phyloP scores from a whole-genome alignment of 1,140 invertebrate species.

The Scaptomyza pallida region DNA sequence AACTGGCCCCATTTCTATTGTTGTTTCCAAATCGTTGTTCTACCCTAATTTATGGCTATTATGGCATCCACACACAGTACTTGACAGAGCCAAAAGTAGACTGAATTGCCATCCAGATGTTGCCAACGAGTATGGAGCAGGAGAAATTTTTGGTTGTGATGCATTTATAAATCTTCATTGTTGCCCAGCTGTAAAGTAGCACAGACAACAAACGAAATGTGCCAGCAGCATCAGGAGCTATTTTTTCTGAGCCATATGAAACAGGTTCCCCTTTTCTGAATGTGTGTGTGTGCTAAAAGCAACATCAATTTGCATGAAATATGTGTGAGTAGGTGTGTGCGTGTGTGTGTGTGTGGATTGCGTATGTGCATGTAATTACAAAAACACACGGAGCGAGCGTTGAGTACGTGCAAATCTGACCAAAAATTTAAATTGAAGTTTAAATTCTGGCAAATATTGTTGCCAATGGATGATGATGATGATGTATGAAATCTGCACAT shows the following conservation, averaged over 20 bases:
- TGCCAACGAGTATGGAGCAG: background rate
- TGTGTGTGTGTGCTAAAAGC: slow-evolving; percentile 67
- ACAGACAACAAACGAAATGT: slow-evolving; percentile 72
- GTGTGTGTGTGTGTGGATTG: slow-evolving; percentile 35
- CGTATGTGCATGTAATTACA: slow-evolving; percentile 74
- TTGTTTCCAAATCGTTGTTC: slow-evolving; percentile 69
- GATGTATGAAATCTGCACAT: slow-evolving; percentile 56
- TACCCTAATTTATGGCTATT: slow-evolving; percentile 78
- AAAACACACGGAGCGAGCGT: slow-evolving; percentile 65
- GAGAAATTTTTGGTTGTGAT: slow-evolving; percentile 13
- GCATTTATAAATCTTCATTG: slow-evolving; percentile 79
- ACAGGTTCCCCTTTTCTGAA: slow-evolving; percentile 18
- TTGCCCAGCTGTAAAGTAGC: slow-evolving; percentile 74
- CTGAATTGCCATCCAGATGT: slow-evolving; percentile 26
- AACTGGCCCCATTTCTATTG: slow-evolving; percentile 53
- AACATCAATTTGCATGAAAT: slow-evolving; percentile 81
- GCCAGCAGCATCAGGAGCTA: slow-evolving; percentile 36
- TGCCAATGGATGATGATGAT: slow-evolving; percentile 56
- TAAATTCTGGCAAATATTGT: slow-evolving; percentile 78
- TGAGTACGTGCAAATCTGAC: slow-evolving; percentile 83
- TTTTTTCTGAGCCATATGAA: slow-evolving; percentile 47
- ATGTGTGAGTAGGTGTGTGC: slow-evolving; percentile 15
- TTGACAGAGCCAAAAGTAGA: slow-evolving; percentile 47
- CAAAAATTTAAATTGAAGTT: slow-evolving; percentile 83
- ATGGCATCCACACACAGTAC: slow-evolving; percentile 59